Conservation (phyloP, 2,113 vertebrate species). For the Brachyistius frenatus region DNA sequence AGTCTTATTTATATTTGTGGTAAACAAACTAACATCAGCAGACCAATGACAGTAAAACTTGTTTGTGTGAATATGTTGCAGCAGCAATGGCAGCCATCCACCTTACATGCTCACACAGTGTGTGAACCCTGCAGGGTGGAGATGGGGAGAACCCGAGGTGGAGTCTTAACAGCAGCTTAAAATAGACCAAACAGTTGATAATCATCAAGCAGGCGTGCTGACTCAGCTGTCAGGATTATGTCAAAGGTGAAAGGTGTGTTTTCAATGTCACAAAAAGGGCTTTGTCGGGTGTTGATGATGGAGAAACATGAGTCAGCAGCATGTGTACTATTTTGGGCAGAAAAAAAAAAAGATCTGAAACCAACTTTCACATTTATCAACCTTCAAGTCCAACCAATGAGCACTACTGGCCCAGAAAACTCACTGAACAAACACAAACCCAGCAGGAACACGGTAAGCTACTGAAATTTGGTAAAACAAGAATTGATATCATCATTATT, state of each 20-base stretch:
- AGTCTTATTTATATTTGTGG: not conserved
- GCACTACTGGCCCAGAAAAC: too few relatives aligned
- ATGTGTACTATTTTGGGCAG: too few relatives aligned
- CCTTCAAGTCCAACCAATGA: too few relatives aligned
- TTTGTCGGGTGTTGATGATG: too few relatives aligned
- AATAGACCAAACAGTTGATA: slow-evolving; percentile 19
- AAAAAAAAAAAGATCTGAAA: too few relatives aligned
- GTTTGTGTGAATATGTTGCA: not conserved
- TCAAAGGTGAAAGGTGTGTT: slow-evolving; percentile 11
- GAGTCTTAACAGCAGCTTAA: slow-evolving; percentile 24
- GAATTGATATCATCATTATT: too few relatives aligned
- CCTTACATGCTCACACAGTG: not conserved
- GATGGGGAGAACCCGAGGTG: not conserved
- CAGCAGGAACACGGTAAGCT: too few relatives aligned
- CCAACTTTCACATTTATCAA: not conserved
- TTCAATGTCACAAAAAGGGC: not conserved
- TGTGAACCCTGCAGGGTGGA: slow-evolving; percentile 21
- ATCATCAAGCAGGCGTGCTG: slow-evolving; percentile 20
- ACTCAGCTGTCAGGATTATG: not conserved
- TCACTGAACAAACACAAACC: too few relatives aligned
- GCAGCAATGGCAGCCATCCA: too few relatives aligned
- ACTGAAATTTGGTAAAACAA: too few relatives aligned
- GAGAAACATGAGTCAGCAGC: too few relatives aligned
- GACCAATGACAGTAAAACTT: not conserved
- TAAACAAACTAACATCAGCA: not conserved